A percentile compares a stretch with the other conserved stretches of the same genome.
Evolutionary conservation across 2,888 invertebrate species (phyloP).

Genomic region (Stratiomys singularior): DNA sequence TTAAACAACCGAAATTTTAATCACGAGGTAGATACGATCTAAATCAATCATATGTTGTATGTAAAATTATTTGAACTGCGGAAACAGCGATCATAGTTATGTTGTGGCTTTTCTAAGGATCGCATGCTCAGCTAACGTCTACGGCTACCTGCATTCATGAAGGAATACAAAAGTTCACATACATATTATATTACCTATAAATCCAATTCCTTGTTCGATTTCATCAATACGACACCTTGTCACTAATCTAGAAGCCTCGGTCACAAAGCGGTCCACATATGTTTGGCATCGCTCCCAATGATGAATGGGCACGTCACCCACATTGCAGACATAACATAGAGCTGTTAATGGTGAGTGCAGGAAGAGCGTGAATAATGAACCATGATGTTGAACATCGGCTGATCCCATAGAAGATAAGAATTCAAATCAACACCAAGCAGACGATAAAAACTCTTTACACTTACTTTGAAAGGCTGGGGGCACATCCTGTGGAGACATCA

Average conservation of each 20-base stretch:
- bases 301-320: constrained; percentile 83
- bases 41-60: too few relatives aligned
- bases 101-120: not conserved
- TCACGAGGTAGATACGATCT: too few relatives aligned
- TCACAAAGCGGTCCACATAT: constrained; percentile 88
- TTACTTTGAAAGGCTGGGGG: constrained; percentile 85
- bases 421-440: not conserved
- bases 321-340: constrained; percentile 90
- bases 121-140: too few relatives aligned
- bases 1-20: too few relatives aligned
- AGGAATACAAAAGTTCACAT: not conserved
- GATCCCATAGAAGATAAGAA: constrained; percentile 31
- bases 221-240: constrained; percentile 84
- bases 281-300: constrained; percentile 92
- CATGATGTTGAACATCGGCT: constrained; percentile 84
- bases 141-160: not conserved
- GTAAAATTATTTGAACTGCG: too few relatives aligned
- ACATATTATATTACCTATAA: constrained; percentile 60
- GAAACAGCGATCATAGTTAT: not conserved
- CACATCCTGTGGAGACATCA: constrained; percentile 93
- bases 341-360: constrained; percentile 93
- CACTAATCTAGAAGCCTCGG: constrained; percentile 86
- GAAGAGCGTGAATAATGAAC: constrained; percentile 94
- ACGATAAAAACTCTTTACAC: constrained; percentile 29
- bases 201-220: constrained; percentile 66